These are phyloP conservation scores for Stictonetta naevosa DNA, from an alignment of 2,113 vertebrate species.

Conservation along the genomic window DNA sequence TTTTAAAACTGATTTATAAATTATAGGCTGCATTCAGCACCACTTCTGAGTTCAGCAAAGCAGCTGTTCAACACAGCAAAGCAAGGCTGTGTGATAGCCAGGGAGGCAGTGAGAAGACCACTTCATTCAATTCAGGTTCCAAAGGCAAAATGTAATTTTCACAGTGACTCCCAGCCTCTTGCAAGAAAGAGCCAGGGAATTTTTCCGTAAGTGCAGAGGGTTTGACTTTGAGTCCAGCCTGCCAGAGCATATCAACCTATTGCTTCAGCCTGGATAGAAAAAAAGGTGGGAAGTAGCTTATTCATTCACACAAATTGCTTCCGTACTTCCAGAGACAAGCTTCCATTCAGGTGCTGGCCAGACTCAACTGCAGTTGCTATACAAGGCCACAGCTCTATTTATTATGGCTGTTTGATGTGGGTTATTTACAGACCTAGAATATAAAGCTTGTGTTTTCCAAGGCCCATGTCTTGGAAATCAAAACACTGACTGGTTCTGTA, in stretches of 20 bases:
- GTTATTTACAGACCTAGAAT: slow-evolving; percentile 41
- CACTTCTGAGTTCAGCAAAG: neutral
- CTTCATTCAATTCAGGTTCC: neutral
- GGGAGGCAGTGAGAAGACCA: neutral
- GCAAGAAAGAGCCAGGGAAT: slow-evolving; percentile 2
- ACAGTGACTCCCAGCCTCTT: neutral
- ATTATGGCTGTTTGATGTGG: slow-evolving; percentile 23
- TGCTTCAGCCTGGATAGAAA: slow-evolving; percentile 17
- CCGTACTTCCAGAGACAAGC: slow-evolving; percentile 35
- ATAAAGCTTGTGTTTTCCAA: slow-evolving; percentile 22
- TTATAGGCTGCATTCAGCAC: neutral
- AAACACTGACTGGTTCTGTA: neutral
- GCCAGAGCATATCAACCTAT: slow-evolving; percentile 6
- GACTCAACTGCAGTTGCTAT: neutral
- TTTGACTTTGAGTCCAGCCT: slow-evolving; percentile 9
- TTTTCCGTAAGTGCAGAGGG: slow-evolving; percentile 23
- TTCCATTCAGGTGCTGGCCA: slow-evolving; percentile 25
- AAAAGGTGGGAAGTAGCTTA: slow-evolving; percentile 38
- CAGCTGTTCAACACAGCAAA: slow-evolving; percentile 18
- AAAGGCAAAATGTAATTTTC: slow-evolving; percentile 30
- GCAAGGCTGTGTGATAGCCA: neutral
- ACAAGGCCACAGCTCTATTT: neutral
- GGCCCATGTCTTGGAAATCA: slow-evolving; percentile 7
- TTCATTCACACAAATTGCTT: slow-evolving; percentile 39
- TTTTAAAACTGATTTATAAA: slow-evolving; percentile 4